Percentiles rank a stretch among this genome's conserved stretches.
These are phyloP conservation scores for Brachionus angularis DNA, from an alignment of 1,140 invertebrate genomes.

Conservation along the genomic window DNA sequence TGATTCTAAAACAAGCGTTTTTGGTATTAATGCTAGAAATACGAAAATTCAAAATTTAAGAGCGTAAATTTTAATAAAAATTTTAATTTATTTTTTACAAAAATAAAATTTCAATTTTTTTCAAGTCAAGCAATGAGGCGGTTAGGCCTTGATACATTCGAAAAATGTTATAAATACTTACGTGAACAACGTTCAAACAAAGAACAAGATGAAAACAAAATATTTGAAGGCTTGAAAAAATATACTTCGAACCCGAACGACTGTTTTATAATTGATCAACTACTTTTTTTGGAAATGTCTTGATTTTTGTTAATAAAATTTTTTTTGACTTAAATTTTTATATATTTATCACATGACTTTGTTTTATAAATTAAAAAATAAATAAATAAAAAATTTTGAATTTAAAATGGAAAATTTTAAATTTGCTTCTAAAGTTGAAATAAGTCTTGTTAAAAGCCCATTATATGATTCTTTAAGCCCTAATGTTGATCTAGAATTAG, in stretches of 20 bases:
- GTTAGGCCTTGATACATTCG: constrained; percentile 51
- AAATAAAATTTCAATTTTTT: no score
- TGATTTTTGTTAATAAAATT: no score
- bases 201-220: constrained; percentile 46
- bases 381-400: background rate
- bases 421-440: background rate
- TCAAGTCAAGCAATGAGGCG: constrained; percentile 52
- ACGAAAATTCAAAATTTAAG: constrained; percentile 54
- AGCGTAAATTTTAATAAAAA: constrained; percentile 49
- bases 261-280: constrained; percentile 57
- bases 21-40: constrained; percentile 52
- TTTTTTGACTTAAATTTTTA: no score
- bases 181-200: constrained; percentile 49
- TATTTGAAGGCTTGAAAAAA: constrained; percentile 49
- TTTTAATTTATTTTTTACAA: constrained; percentile 43
- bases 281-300: constrained; percentile 57
- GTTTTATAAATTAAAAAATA: no score
- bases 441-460: constrained; percentile 17
- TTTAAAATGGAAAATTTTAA: background rate
- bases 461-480: background rate
- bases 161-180: constrained; percentile 54
- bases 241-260: constrained; percentile 54
- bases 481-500: constrained; percentile 1
- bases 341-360: no score
- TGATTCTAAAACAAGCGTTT: constrained; percentile 53